These are phyloP conservation scores for Chiloscyllium punctatum DNA, from an alignment of 2,797 vertebrate genomes.

Conservation along the genomic window DNA sequence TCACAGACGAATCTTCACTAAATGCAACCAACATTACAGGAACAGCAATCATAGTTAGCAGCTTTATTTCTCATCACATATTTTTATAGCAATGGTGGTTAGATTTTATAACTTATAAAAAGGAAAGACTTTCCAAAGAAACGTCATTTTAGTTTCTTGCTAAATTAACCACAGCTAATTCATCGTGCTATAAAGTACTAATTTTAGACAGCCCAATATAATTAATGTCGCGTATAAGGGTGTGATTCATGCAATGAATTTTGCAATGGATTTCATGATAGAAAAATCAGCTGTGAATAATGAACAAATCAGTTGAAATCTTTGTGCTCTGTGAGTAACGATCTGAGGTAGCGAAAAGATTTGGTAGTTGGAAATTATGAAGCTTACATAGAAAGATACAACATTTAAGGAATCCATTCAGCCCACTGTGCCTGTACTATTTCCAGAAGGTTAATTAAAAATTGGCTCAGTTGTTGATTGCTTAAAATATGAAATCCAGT, in stretches of 20 bases:
- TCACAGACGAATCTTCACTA: not conserved
- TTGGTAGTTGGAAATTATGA: not conserved
- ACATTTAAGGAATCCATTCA: not conserved
- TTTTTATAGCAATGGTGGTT: not conserved
- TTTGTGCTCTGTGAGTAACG: not conserved
- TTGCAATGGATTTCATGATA: not conserved
- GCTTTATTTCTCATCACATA: not conserved
- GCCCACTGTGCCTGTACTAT: not conserved
- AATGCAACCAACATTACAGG: not conserved
- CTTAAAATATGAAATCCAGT: not conserved
- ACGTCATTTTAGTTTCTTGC: not conserved
- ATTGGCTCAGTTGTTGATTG: not conserved
- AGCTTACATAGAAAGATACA: not conserved
- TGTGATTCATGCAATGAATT: not conserved
- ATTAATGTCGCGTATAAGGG: not conserved
- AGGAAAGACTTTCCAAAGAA: not conserved
- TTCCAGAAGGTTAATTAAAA: not conserved
- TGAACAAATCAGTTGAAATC: not conserved
- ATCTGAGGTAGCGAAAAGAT: not conserved
- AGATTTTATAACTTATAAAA: not conserved
- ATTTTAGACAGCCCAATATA: not conserved
- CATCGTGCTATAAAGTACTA: not conserved
- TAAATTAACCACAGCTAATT: not conserved
- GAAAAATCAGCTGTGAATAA: not conserved
- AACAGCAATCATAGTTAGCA: not conserved